phyloP scores from a whole-genome alignment of 2,888 invertebrate genomes.

The Tribolium freemani region DNA sequence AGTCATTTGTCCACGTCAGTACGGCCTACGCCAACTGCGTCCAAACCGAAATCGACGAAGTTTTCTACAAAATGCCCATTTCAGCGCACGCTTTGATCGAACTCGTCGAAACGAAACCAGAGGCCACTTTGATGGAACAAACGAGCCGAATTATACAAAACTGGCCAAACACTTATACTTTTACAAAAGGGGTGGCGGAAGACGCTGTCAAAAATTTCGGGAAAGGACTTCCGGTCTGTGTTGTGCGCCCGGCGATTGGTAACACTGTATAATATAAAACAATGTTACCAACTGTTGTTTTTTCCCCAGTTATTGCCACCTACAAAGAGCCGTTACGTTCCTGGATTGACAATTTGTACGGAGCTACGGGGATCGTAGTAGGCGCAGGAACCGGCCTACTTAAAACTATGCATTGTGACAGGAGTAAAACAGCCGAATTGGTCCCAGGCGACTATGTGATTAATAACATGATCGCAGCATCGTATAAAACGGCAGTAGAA shows the following conservation, averaged over 20 bases:
- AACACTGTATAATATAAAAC: not conserved
- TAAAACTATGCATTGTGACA: slow-evolving; percentile 73
- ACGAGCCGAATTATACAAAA: slow-evolving; percentile 66
- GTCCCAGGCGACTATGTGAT: slow-evolving; percentile 87
- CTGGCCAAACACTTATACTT: slow-evolving; percentile 81
- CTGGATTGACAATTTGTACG: slow-evolving; percentile 91
- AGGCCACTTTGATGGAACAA: slow-evolving; percentile 52
- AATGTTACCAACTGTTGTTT: not conserved
- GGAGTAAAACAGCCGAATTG: slow-evolving; percentile 76
- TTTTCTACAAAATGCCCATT: slow-evolving; percentile 69
- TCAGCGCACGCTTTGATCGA: slow-evolving; percentile 66
- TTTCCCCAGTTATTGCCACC: slow-evolving; percentile 69
- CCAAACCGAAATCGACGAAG: slow-evolving; percentile 55
- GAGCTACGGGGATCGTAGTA: slow-evolving; percentile 75
- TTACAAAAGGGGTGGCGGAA: slow-evolving; percentile 81
- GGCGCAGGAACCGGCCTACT: slow-evolving; percentile 39
- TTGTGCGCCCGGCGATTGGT: slow-evolving; percentile 78
- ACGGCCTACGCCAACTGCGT: slow-evolving; percentile 57
- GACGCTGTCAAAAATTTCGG: slow-evolving; percentile 71
- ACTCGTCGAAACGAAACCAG: slow-evolving; percentile 60
- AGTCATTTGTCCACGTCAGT: slow-evolving; percentile 60
- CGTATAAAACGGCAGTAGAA: slow-evolving; percentile 57
- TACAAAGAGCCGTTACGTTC: slow-evolving; percentile 80
- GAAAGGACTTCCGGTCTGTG: slow-evolving; percentile 72
- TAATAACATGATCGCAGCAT: slow-evolving; percentile 79